phyloP scores from a whole-genome alignment of 2,888 invertebrate genomes.

The Gerosis bhagava region DNA sequence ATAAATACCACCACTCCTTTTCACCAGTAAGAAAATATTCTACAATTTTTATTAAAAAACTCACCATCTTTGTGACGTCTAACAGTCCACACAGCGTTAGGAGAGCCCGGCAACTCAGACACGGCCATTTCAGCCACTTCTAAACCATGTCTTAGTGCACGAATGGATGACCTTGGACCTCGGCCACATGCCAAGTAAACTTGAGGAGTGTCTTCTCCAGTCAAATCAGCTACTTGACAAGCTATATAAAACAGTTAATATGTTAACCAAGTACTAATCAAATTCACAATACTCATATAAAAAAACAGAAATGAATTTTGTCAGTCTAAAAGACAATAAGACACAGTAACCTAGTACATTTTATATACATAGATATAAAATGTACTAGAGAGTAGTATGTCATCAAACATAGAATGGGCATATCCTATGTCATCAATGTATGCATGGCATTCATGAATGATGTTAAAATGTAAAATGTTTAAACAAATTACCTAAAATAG shows the following conservation, averaged over 20 bases:
- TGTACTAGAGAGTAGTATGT: too few species aligned
- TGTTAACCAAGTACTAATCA: not conserved
- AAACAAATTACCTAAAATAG: constrained; percentile 90
- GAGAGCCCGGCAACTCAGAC: constrained; percentile 99
- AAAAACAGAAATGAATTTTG: too few species aligned
- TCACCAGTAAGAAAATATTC: too few species aligned
- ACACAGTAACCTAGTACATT: too few species aligned
- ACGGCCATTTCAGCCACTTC: constrained; percentile 99
- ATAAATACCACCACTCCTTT: constrained; percentile 24
- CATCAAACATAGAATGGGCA: too few species aligned
- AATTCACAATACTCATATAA: too few species aligned
- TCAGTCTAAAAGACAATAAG: too few species aligned
- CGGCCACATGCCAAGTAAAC: constrained; percentile 97
- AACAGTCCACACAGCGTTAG: constrained; percentile 99
- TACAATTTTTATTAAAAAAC: too few species aligned
- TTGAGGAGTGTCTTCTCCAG: constrained; percentile 99
- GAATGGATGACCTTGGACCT: constrained; percentile 95
- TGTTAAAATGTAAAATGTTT: too few species aligned
- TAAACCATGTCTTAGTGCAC: constrained; percentile 97
- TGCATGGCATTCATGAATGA: too few species aligned
- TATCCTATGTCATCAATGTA: too few species aligned
- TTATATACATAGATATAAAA: too few species aligned
- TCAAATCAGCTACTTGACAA: constrained; percentile 95
- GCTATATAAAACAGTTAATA: constrained; percentile 57
- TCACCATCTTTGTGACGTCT: constrained; percentile 97